Evolutionary conservation across 2,113 vertebrate species (phyloP).

Genomic region (Crotalus tigris): DNA sequence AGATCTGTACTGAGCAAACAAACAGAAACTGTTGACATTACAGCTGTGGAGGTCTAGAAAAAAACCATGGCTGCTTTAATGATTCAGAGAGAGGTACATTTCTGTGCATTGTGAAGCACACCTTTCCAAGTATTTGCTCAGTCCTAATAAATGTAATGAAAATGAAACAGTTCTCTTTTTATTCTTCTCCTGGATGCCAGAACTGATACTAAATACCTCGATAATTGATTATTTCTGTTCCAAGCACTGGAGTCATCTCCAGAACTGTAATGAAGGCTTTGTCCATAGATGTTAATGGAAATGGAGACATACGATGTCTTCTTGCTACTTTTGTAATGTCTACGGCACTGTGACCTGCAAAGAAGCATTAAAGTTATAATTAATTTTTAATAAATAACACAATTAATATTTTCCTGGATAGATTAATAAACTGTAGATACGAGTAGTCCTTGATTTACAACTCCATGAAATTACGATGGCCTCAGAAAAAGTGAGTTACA

Average conservation of each 20-base stretch:
- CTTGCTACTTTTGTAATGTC: conserved; percentile 99
- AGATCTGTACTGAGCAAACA: not conserved
- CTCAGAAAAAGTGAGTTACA: not conserved
- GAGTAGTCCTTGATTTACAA: not conserved
- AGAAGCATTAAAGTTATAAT: conserved; percentile 44
- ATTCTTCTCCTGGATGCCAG: conserved; percentile 16
- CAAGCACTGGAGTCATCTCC: conserved; percentile 97
- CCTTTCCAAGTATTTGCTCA: not conserved
- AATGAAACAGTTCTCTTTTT: not conserved
- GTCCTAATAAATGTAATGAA: not conserved
- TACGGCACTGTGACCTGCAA: conserved; percentile 95
- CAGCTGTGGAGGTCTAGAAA: not conserved
- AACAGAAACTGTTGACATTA: not conserved
- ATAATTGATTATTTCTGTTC: conserved; percentile 99
- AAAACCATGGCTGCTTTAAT: not conserved
- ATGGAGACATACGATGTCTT: conserved; percentile 98
- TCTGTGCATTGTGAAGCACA: not conserved
- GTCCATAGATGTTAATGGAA: conserved; percentile 98
- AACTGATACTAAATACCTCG: conserved; percentile 76
- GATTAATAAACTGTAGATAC: not conserved
- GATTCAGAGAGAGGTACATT: not conserved
- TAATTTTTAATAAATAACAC: not conserved
- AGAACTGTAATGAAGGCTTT: conserved; percentile 99
- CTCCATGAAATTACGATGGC: not conserved
- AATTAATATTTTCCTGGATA: not conserved